Evolutionary conservation across 2,888 invertebrate species (phyloP).

Genomic region (Ischnura elegans): DNA sequence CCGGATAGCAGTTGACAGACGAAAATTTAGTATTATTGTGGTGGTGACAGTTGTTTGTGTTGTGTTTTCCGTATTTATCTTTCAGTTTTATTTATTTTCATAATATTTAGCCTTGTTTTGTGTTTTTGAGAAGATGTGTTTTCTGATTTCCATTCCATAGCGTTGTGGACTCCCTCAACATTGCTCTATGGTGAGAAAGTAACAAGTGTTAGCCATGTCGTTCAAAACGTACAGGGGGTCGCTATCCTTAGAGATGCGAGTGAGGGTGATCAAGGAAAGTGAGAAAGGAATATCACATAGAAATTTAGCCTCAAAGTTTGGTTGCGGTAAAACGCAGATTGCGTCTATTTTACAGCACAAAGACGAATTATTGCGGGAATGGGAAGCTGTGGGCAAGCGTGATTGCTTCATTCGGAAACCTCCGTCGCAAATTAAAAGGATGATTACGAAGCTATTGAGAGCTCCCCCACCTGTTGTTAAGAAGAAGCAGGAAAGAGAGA

Average conservation of each 20-base stretch:
- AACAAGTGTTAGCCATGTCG: background rate
- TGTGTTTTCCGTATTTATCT: conserved; percentile 8
- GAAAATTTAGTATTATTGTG: background rate
- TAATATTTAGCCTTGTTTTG: background rate
- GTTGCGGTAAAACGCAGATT: conserved; percentile 39
- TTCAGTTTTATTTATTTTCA: conserved; percentile 2
- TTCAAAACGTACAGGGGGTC: background rate
- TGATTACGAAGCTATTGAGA: background rate
- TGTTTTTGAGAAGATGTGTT: background rate
- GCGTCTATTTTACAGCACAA: conserved; percentile 40
- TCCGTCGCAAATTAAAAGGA: background rate
- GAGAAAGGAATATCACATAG: conserved; percentile 36
- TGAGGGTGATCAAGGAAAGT: conserved; percentile 25
- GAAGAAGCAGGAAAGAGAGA: conserved; percentile 16
- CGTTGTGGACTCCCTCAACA: background rate
- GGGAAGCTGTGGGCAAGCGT: conserved; percentile 9
- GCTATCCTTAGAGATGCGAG: conserved; percentile 16
- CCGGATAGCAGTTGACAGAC: background rate
- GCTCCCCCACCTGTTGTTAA: background rate
- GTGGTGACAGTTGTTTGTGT: conserved; percentile 18
- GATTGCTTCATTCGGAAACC: background rate
- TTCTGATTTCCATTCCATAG: background rate
- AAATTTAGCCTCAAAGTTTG: background rate
- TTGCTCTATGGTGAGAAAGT: background rate
- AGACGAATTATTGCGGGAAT: conserved; percentile 21